Conservation (phyloP, 2,113 vertebrate species). For the Ondatra zibethicus region DNA sequence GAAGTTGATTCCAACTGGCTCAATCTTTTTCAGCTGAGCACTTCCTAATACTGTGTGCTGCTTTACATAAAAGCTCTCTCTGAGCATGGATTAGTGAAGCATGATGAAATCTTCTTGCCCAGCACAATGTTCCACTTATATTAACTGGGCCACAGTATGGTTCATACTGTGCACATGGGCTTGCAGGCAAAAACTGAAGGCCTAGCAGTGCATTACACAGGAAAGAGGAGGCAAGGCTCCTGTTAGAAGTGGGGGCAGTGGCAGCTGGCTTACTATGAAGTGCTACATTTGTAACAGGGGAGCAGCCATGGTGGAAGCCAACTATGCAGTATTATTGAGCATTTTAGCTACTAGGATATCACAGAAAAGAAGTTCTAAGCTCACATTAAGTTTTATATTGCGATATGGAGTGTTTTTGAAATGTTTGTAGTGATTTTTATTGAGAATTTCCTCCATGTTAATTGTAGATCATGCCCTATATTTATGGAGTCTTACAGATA, state of each 20-base stretch:
- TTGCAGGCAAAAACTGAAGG: not conserved
- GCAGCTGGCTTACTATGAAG: not conserved
- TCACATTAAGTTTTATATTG: not conserved
- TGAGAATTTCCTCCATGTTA: not conserved
- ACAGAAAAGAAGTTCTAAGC: constrained; percentile 7
- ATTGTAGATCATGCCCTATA: not conserved
- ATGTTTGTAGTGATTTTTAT: not conserved
- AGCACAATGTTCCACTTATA: constrained; percentile 46
- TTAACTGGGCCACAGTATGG: constrained; percentile 26
- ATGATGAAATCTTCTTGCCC: constrained; percentile 36
- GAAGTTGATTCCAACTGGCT: constrained; percentile 54
- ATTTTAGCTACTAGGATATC: not conserved
- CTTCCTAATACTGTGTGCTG: not conserved
- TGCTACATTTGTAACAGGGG: too few relatives aligned
- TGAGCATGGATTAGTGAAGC: constrained; percentile 60
- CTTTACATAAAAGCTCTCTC: constrained; percentile 55
- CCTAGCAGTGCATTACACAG: not conserved
- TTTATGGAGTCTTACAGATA: not conserved
- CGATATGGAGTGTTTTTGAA: not conserved
- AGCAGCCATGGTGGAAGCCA: not conserved
- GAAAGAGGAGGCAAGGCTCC: not conserved
- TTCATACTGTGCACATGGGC: not conserved
- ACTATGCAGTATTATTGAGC: not conserved
- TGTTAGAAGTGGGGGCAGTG: not conserved
- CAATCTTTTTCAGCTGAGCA: constrained; percentile 19